Evolutionary conservation across 2,888 invertebrate species (phyloP), one percentile per base, ranked within the genome.

Genomic region (Neuroscelio doddi): DNA sequence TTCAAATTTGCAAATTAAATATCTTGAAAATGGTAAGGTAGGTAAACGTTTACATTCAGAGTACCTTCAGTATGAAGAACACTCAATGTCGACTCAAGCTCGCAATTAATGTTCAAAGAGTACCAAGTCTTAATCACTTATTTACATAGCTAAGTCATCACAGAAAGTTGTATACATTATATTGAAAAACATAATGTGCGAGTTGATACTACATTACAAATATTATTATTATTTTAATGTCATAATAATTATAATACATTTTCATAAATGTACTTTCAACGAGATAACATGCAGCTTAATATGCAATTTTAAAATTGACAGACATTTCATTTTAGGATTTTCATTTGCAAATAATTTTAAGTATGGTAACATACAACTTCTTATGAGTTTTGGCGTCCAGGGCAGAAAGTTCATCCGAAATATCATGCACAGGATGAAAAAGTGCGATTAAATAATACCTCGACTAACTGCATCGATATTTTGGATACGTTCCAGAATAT

Each of bases 401-500:
- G 4, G 41, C 29, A 17, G 38, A 44, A 49, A 36, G n/a, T 44
- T 15, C 10, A 16, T 38, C 38, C n/a, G 2, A 12, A 17, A 32
- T 47, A 30, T 21, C n/a, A n/a, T n/a, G n/a, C 17, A n/a, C 21
- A 4, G 32, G 42, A 44, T 45, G 30, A 39, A 59, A 32, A 41
- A 44, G 62, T 27, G 21, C 32, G 16, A 32, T 51, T 55, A 50
- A 62, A 62, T 56, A 51, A 56, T 49, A 32, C 49, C 62, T 21
- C 46, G 32, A 30, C 24, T 45, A 26, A 45, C 32, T 45, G 8
- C 29, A 17, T 21, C 55, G 50, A 56, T 50, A 38, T 62, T 62
- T 56, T 56, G 62, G 62, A 29, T 49, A 45, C 24, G 51, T 51
- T 62, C 62, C 55, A 62, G 56, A 29, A 17, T 42, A 21, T 21